phyloP scores from a whole-genome alignment of 1,140 invertebrate genomes.

The Steinernema khuongi region DNA sequence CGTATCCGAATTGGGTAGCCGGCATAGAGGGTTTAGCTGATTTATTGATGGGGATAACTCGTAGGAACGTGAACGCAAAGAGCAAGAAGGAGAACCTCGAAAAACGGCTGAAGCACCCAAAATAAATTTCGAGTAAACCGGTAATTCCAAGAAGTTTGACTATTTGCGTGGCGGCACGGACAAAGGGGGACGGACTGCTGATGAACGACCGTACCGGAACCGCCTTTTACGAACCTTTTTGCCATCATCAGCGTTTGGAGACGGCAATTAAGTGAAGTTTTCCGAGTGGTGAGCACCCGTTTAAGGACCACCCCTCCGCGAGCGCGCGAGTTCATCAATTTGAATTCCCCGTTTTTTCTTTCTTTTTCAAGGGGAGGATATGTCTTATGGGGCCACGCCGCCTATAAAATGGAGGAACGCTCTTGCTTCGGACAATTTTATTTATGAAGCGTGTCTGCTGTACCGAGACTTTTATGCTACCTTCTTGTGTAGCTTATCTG shows the following conservation, averaged over 20 bases:
- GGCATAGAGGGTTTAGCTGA: not conserved
- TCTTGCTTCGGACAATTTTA: too few species aligned
- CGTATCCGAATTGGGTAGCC: not conserved
- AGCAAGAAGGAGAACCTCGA: not conserved
- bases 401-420: too few species aligned
- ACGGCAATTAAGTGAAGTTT: slow-evolving; percentile 6
- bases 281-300: not conserved
- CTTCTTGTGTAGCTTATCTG: too few species aligned
- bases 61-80: too few species aligned
- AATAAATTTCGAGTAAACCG: not conserved
- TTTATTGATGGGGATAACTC: not conserved
- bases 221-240: not conserved
- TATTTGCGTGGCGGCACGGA: too few species aligned
- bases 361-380: not conserved
- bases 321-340: slow-evolving; percentile 7
- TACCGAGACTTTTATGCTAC: too few species aligned
- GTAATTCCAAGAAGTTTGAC: too few species aligned
- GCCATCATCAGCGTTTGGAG: not conserved
- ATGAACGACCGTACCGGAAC: not conserved
- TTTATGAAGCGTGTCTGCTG: too few species aligned
- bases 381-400: not conserved
- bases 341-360: slow-evolving; percentile 1
- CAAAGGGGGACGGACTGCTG: not conserved
- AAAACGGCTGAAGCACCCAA: not conserved
- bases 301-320: not conserved